These are phyloP conservation scores for Phrynocephalus forsythii DNA, from an alignment of 2,797 vertebrate species.

Conservation along the genomic window DNA sequence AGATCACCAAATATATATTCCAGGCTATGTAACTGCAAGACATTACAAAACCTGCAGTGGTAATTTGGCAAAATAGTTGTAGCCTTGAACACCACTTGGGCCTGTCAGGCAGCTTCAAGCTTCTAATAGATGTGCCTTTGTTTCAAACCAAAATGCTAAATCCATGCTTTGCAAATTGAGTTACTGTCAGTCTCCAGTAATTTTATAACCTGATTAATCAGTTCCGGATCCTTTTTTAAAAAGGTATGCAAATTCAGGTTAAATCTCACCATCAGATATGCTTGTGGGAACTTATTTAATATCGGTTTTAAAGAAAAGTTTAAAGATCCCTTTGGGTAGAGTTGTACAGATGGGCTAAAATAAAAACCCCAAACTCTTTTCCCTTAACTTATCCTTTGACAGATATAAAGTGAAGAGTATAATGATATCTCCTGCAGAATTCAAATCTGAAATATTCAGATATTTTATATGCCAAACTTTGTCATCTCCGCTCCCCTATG, in stretches of 20 bases:
- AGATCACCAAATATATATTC: not conserved
- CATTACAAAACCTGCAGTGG: no score
- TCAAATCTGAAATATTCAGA: slow-evolving; percentile 42
- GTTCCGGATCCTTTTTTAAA: slow-evolving; percentile 13
- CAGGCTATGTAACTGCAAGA: not conserved
- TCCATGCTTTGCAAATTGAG: slow-evolving; percentile 2
- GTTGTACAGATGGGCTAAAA: slow-evolving; percentile 49
- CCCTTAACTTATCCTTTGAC: slow-evolving; percentile 53
- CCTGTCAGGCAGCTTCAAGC: not conserved
- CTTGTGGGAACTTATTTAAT: slow-evolving; percentile 47
- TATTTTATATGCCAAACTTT: slow-evolving; percentile 12
- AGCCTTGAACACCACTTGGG: not conserved
- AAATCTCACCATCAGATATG: slow-evolving; percentile 34
- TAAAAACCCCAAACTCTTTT: slow-evolving; percentile 54
- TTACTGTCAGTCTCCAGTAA: slow-evolving; percentile 22
- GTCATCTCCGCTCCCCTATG: not conserved
- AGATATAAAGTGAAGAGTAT: slow-evolving; percentile 28
- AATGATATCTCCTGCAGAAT: slow-evolving; percentile 20
- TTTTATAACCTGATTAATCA: slow-evolving; percentile 40
- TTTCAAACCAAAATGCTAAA: slow-evolving; percentile 12
- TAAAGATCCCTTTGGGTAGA: slow-evolving; percentile 63
- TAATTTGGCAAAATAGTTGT: not conserved
- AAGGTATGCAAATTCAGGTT: slow-evolving; percentile 44
- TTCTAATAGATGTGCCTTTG: not conserved
- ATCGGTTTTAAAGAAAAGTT: slow-evolving; percentile 62